These are phyloP conservation scores for Apocheima hispidaria DNA, from an alignment of 2,888 invertebrate species.

Conservation along the genomic window DNA sequence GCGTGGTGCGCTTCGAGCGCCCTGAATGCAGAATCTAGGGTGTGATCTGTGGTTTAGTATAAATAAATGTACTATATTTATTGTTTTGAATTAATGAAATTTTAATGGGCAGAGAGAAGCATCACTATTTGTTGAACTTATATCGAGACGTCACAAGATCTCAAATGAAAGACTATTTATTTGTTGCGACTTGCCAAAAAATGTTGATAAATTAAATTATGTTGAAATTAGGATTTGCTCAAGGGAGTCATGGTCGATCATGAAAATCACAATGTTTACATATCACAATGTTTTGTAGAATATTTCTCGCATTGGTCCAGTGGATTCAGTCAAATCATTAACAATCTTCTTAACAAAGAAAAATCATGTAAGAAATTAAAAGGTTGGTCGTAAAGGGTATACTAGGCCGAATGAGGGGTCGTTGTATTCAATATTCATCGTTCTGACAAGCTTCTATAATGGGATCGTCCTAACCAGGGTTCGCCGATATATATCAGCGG, in stretches of 20 bases:
- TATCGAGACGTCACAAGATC: constrained; percentile 76
- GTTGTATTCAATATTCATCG: too few relatives aligned
- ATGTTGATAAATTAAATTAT: constrained; percentile 44
- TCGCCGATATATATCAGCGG: too few relatives aligned
- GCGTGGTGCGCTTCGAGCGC: too few relatives aligned
- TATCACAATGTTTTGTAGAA: constrained; percentile 24
- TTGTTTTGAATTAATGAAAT: constrained; percentile 52
- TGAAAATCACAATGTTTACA: constrained; percentile 11
- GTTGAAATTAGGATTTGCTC: constrained; percentile 55
- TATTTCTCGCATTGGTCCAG: constrained; percentile 19
- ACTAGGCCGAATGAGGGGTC: too few relatives aligned
- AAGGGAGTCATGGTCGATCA: constrained; percentile 66
- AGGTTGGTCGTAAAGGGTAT: too few relatives aligned
- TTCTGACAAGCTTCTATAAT: too few relatives aligned
- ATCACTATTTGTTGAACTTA: constrained; percentile 56
- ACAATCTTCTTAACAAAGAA: too few relatives aligned
- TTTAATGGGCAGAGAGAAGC: constrained; percentile 48
- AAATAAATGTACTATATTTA: constrained; percentile 55
- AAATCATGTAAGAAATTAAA: too few relatives aligned
- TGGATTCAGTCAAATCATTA: not conserved
- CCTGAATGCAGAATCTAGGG: too few relatives aligned
- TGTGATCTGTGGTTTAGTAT: too few relatives aligned
- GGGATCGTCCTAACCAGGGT: too few relatives aligned
- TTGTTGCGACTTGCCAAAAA: constrained; percentile 81
- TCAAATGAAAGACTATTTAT: constrained; percentile 72